Evolutionary conservation across 1,140 invertebrate genomes (phyloP), one percentile per base, ranked within the genome.

Genomic region (Prorops nasuta): DNA sequence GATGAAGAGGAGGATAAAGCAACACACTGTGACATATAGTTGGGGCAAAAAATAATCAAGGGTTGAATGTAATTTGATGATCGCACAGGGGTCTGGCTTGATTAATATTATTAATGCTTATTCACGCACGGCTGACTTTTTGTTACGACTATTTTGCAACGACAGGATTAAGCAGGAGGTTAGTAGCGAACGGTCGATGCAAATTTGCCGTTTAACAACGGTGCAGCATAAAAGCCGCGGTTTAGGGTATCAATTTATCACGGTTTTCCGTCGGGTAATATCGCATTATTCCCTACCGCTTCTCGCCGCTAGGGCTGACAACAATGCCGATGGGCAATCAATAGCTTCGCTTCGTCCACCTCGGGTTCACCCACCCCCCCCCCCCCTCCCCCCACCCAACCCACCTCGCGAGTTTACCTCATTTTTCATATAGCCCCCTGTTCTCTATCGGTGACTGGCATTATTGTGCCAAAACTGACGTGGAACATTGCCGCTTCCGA

Each of bases 161-260:
- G n/a, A n/a, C n/a, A n/a, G n/a, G n/a, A n/a, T n/a, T n/a, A n/a
- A n/a, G n/a, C n/a, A n/a, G n/a, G n/a, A n/a, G n/a, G n/a, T n/a
- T n/a, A n/a, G n/a, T n/a, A n/a, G n/a, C n/a, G n/a, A n/a, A n/a
- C n/a, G n/a, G n/a, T n/a, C n/a, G n/a, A n/a, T n/a, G 62, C 53
- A 66, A 61, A 58, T 61, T 64, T 61, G n/a, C n/a, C 50, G 54
- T 50, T 44, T 54, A 48, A 43, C 54, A 45, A 49, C 17, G n/a
- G n/a, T n/a, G n/a, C n/a, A n/a, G n/a, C n/a, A n/a, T n/a, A 60
- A 6, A 62, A 63, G 56, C 49, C 58, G 53, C 51, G 53, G 56
- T 67, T 65, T 64, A 53, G 58, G 58, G 45, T 60, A 60, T 66
- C 63, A 62, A 70, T 68, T 70, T 64, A 70, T 70, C 63, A 66